phyloP scores from a whole-genome alignment of 92 coral and sea anemone genomes.

The Desmophyllum pertusum region DNA sequence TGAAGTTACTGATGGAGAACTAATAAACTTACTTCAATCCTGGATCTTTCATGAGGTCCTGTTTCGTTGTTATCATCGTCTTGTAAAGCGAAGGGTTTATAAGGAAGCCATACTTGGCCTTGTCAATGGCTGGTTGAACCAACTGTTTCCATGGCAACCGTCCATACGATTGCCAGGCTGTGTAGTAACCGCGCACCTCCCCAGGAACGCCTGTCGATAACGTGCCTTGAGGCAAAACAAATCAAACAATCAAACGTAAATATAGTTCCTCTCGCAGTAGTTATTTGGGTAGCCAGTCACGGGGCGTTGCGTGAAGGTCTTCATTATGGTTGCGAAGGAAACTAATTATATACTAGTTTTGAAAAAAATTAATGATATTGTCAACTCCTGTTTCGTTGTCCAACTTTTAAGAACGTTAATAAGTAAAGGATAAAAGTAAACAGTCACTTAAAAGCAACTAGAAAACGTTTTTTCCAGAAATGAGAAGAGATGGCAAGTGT shows the following conservation, averaged over 20 bases:
- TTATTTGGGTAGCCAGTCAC: too few species aligned
- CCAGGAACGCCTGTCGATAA: constrained; percentile 82
- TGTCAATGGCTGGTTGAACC: constrained; percentile 82
- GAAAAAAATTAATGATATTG: too few species aligned
- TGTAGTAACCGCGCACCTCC: constrained; percentile 76
- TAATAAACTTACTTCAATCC: constrained; percentile 62
- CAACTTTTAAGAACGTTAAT: too few species aligned
- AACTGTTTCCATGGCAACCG: constrained; percentile 77
- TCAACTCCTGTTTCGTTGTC: too few species aligned
- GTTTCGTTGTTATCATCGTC: constrained; percentile 42
- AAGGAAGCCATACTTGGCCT: constrained; percentile 75
- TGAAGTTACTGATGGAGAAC: neutral
- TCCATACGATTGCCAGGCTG: constrained; percentile 83
- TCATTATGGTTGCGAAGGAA: too few species aligned
- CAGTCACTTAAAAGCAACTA: too few species aligned
- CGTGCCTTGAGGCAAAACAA: constrained; percentile 53
- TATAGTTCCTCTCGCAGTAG: too few species aligned
- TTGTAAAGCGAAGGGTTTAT: constrained; percentile 58
- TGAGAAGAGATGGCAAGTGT: too few species aligned
- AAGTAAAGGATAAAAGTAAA: too few species aligned
- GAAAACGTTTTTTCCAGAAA: too few species aligned
- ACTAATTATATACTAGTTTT: too few species aligned
- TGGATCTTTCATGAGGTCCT: constrained; percentile 47
- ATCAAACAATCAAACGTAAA: neutral
- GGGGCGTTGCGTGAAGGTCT: too few species aligned